A percentile compares a stretch with the other conserved stretches of the same genome.
These are phyloP conservation scores for Dicroscelio sp. DNA, from an alignment of 2,888 invertebrate genomes.

Conservation along the genomic window DNA sequence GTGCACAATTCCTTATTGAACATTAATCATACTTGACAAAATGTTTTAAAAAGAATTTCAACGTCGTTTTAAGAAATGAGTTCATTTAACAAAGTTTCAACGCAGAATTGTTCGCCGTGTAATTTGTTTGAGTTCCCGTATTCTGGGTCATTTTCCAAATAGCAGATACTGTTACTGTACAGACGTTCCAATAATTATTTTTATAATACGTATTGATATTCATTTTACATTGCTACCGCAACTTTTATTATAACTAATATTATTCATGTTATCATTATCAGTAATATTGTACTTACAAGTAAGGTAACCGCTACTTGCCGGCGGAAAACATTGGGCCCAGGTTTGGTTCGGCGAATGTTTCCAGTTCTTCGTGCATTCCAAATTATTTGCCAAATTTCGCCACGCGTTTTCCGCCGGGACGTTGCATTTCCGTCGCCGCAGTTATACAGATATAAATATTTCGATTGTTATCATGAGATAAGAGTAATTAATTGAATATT, in stretches of 20 bases:
- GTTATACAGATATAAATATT: constrained; percentile 82
- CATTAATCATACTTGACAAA: too few species aligned
- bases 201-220: constrained; percentile 66
- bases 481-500: too few species aligned
- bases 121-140: too few species aligned
- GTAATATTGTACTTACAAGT: constrained; percentile 63
- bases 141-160: too few species aligned
- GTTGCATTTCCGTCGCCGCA: constrained; percentile 54
- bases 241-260: constrained; percentile 66
- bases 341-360: constrained; percentile 1
- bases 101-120: too few species aligned
- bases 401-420: constrained; percentile 23
- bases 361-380: constrained; percentile 34
- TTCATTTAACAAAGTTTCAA: too few species aligned
- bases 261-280: constrained; percentile 69
- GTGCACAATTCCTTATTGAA: too few species aligned
- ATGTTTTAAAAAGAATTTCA: too few species aligned
- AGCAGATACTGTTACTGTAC: constrained; percentile 74
- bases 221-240: constrained; percentile 66
- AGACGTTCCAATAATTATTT: constrained; percentile 69
- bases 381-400: neutral
- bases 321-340: neutral
- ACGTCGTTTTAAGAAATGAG: too few species aligned
- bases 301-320: constrained; percentile 35
- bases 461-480: too few species aligned